Evolutionary conservation across 2,888 invertebrate species (phyloP).

Genomic region (Orchesella flavescens): DNA sequence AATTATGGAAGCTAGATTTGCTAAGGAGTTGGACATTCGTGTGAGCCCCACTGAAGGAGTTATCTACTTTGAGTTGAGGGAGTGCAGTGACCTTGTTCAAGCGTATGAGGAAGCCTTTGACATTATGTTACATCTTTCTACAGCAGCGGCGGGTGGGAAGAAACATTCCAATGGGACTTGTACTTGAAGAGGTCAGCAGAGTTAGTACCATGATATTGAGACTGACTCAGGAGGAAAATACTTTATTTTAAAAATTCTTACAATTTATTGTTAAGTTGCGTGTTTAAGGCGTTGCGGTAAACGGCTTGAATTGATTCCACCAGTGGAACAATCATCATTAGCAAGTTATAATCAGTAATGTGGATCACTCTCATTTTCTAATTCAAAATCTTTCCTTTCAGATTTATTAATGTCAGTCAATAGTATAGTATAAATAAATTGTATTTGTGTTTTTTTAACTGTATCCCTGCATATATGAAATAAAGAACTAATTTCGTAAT

Average conservation of each 20-base stretch:
- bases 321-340: conserved; percentile 18
- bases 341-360: too few species aligned
- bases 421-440: too few species aligned
- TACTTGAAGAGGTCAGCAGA: conserved; percentile 87
- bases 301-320: conserved; percentile 29
- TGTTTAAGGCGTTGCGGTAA: conserved; percentile 40
- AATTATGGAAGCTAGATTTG: conserved; percentile 47
- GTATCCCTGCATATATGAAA: too few species aligned
- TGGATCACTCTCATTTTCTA: too few species aligned
- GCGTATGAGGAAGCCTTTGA: conserved; percentile 86
- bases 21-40: conserved; percentile 81
- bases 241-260: too few species aligned
- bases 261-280: too few species aligned
- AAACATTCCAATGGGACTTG: conserved; percentile 78
- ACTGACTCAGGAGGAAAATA: conserved; percentile 80
- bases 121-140: conserved; percentile 81
- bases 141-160: conserved; percentile 53
- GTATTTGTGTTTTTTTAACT: too few species aligned
- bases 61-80: conserved; percentile 82
- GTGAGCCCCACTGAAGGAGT: conserved; percentile 81
- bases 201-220: conserved; percentile 88
- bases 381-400: too few species aligned
- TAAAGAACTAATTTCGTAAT: too few species aligned
- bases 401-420: too few species aligned
- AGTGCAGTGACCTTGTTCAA: conserved; percentile 84